Conservation (phyloP, 2,888 invertebrate genomes). For the Tetanocera ferruginea region DNA sequence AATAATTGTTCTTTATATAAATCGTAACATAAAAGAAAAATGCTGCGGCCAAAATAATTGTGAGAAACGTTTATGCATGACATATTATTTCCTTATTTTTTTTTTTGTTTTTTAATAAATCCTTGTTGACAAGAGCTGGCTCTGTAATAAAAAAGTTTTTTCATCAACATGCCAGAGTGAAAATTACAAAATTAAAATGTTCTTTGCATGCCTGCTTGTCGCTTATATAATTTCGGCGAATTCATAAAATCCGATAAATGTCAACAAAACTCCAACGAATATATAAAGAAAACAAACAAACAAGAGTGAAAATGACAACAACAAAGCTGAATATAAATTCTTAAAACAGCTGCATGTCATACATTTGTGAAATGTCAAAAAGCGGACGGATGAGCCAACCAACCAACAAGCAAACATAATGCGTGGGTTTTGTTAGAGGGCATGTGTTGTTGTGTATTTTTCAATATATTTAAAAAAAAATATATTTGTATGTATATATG, state of each 20-base stretch:
- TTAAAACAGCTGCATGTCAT: constrained; percentile 9
- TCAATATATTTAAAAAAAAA: too few species aligned
- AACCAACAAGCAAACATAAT: too few species aligned
- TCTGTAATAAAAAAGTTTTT: neutral
- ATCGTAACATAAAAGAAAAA: neutral
- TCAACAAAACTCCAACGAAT: too few species aligned
- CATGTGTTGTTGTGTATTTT: too few species aligned
- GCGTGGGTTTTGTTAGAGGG: too few species aligned
- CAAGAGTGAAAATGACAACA: neutral
- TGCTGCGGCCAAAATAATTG: neutral
- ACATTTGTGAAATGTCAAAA: neutral
- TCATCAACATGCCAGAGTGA: too few species aligned
- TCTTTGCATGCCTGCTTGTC: too few species aligned
- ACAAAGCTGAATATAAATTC: neutral
- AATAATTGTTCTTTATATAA: too few species aligned
- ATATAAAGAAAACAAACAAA: neutral
- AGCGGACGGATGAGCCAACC: neutral
- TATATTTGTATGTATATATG: too few species aligned
- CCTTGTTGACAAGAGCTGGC: neutral
- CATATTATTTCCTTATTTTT: neutral
- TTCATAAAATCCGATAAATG: neutral
- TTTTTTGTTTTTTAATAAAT: neutral
- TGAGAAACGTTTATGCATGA: neutral
- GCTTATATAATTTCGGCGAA: neutral
- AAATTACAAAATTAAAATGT: too few species aligned